Evolutionary conservation across 2,113 vertebrate species (phyloP).

Genomic region (Hippocampus guttulatus): DNA sequence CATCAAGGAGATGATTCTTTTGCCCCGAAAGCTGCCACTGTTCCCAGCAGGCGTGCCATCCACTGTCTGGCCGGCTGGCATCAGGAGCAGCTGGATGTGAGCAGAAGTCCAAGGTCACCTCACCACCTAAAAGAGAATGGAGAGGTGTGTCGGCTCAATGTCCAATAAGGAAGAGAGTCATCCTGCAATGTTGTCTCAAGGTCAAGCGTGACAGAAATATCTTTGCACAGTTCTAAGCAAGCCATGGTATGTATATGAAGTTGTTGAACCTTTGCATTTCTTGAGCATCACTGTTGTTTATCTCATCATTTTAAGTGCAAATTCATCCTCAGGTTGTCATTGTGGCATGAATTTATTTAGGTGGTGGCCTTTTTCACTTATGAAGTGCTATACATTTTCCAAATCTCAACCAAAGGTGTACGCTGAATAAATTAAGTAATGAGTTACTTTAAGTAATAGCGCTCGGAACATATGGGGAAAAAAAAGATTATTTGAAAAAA

Average conservation of each 20-base stretch:
- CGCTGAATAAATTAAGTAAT: too few species aligned
- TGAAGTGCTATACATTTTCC: too few species aligned
- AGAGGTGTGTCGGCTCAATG: slow-evolving; percentile 20
- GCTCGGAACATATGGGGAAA: too few species aligned
- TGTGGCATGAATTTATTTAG: background rate
- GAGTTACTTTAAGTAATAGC: too few species aligned
- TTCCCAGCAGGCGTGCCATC: slow-evolving; percentile 53
- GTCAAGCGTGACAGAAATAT: slow-evolving; percentile 40
- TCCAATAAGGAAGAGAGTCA: slow-evolving; percentile 41
- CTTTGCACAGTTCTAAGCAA: slow-evolving; percentile 33
- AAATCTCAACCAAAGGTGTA: too few species aligned
- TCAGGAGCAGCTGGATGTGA: slow-evolving; percentile 59
- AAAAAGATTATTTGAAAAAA: too few species aligned
- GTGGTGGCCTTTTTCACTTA: background rate
- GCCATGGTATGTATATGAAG: slow-evolving; percentile 22
- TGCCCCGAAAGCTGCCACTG: slow-evolving; percentile 40
- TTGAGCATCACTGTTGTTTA: slow-evolving; percentile 27
- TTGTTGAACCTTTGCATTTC: slow-evolving; percentile 17
- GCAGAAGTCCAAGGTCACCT: slow-evolving; percentile 61
- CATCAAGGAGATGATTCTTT: slow-evolving; percentile 47
- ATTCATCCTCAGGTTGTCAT: slow-evolving; percentile 9
- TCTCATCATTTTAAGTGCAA: slow-evolving; percentile 27
- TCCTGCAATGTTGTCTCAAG: slow-evolving; percentile 47
- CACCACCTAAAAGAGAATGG: background rate
- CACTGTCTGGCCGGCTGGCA: slow-evolving; percentile 36